phyloP scores from a whole-genome alignment of 2,797 vertebrate genomes.

The Brachymystax lenok region DNA sequence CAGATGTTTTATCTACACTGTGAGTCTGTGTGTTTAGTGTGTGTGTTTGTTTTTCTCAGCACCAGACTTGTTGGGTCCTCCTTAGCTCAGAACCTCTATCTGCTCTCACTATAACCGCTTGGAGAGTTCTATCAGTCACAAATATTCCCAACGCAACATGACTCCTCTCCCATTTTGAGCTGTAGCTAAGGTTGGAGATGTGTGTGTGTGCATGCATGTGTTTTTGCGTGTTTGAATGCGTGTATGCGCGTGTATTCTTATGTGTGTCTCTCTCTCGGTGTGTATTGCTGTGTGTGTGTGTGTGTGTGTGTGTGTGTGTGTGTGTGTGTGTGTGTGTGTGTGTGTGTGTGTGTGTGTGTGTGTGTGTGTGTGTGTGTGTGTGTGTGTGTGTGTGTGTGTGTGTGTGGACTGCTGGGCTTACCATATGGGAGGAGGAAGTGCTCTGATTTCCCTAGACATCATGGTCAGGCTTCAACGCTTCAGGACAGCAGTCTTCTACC shows the following conservation, averaged over 20 bases:
- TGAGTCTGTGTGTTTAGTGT: background rate
- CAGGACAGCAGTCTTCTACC: conserved; percentile 53
- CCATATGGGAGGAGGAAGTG: conserved; percentile 38
- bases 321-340: conserved; percentile 8
- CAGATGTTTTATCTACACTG: background rate
- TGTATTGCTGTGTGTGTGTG: background rate
- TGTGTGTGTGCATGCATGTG: no score
- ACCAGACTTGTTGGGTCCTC: conserved; percentile 34
- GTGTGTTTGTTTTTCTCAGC: conserved; percentile 9
- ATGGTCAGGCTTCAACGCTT: conserved; percentile 65
- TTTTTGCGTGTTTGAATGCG: no score
- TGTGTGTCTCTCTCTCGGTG: no score
- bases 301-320: conserved; percentile 2
- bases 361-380: background rate
- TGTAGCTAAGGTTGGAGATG: conserved; percentile 18
- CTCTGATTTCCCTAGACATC: conserved; percentile 74
- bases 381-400: background rate
- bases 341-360: conserved; percentile 4
- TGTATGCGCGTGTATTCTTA: no score
- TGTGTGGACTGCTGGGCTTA: conserved; percentile 14
- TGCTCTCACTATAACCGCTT: conserved; percentile 39
- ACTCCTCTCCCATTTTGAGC: conserved; percentile 28
- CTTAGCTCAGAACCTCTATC: conserved; percentile 38
- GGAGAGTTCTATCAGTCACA: conserved; percentile 41
- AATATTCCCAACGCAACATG: conserved; percentile 30